phyloP scores from a whole-genome alignment of 2,797 vertebrate species.

The Platalea minor region DNA sequence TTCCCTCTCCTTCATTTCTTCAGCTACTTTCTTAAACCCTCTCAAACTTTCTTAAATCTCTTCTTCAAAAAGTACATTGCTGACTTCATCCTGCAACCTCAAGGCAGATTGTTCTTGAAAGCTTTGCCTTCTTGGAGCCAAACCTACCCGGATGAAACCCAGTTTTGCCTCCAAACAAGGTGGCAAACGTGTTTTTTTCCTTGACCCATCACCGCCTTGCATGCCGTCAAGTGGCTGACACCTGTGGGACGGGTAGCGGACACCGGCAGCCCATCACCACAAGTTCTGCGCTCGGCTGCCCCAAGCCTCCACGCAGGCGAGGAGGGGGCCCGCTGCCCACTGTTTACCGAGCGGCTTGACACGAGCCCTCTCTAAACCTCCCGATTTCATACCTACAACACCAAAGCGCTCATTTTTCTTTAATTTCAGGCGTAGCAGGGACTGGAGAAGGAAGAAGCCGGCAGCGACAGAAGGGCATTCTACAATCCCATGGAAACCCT shows the following conservation, averaged over 20 bases:
- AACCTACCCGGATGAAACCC: neutral
- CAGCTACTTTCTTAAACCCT: neutral
- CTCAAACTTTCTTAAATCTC: too few relatives aligned
- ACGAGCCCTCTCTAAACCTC: neutral
- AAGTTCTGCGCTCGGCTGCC: neutral
- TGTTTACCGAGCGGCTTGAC: fast-evolving
- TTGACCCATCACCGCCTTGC: neutral
- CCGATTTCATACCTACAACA: fast-evolving
- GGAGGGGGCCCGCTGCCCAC: fast-evolving
- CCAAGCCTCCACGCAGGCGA: fast-evolving
- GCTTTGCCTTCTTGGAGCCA: neutral
- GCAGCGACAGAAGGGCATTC: fast-evolving
- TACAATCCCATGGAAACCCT: fast-evolving
- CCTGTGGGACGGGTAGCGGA: fast-evolving
- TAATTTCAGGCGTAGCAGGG: neutral
- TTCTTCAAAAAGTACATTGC: neutral
- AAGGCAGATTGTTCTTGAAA: neutral
- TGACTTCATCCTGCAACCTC: neutral
- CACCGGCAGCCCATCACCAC: fast-evolving
- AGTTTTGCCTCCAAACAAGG: neutral
- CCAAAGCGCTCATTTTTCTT: neutral
- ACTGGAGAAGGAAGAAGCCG: neutral
- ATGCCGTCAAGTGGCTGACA: fast-evolving
- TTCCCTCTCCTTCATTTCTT: neutral
- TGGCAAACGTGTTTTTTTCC: neutral